Evolutionary conservation across 2,113 vertebrate species (phyloP).

Genomic region (Heterotis niloticus): DNA sequence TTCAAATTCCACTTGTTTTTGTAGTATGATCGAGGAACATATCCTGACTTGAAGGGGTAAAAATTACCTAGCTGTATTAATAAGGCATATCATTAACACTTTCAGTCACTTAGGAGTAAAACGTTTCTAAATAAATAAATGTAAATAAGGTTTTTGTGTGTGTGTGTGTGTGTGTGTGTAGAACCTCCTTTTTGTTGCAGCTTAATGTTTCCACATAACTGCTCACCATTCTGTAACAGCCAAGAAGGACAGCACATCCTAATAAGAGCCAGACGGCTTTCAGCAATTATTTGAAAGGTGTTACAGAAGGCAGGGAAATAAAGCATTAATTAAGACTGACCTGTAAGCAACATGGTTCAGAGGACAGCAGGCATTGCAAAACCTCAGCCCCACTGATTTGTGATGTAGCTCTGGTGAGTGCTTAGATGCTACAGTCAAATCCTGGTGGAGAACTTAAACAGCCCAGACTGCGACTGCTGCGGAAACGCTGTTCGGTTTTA

Average conservation of each 20-base stretch:
- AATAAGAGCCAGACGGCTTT: not conserved
- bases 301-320: not conserved
- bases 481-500: conserved; percentile 19
- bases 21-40: too few relatives aligned
- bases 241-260: not conserved
- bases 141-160: not conserved
- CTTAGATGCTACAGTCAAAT: not conserved
- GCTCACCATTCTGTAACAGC: not conserved
- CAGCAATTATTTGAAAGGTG: not conserved
- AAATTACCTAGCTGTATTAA: too few relatives aligned
- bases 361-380: too few relatives aligned
- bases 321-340: too few relatives aligned
- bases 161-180: not conserved
- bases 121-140: not conserved
- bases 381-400: too few relatives aligned
- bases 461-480: not conserved
- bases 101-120: not conserved
- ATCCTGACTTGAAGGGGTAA: too few relatives aligned
- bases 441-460: not conserved
- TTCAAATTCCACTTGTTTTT: too few relatives aligned
- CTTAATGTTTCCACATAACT: too few relatives aligned
- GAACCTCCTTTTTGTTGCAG: not conserved
- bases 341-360: too few relatives aligned
- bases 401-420: not conserved
- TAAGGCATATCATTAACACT: too few relatives aligned